A percentile compares a stretch with the other conserved stretches of the same genome.
Evolutionary conservation across 2,113 vertebrate species (phyloP).

Genomic region (Bagarius yarrelli): DNA sequence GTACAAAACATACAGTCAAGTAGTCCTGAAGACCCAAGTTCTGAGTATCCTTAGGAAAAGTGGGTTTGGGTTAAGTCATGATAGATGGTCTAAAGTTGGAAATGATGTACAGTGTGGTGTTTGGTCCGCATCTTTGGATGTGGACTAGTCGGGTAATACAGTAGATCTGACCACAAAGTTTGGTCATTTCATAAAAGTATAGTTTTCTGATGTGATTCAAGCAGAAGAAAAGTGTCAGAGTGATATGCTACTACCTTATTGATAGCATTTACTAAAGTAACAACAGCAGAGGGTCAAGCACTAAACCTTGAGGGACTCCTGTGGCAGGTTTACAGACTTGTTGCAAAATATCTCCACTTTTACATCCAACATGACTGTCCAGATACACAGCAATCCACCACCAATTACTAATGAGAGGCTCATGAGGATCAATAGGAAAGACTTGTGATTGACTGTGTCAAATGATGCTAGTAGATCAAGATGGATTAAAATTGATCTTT

Average conservation of each 20-base stretch:
- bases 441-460: not conserved
- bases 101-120: not conserved
- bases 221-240: not conserved
- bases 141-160: not conserved
- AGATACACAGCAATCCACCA: not conserved
- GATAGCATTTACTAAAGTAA: not conserved
- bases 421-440: not conserved
- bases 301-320: not conserved
- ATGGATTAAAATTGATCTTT: conserved; percentile 3
- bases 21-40: not conserved
- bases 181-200: not conserved
- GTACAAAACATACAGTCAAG: not conserved
- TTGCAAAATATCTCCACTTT: not conserved
- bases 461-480: not conserved
- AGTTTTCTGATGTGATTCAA: not conserved
- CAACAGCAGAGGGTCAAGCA: not conserved
- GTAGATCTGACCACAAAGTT: not conserved
- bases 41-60: not conserved
- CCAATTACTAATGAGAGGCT: not conserved
- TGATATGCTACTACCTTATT: not conserved
- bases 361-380: not conserved
- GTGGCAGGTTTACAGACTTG: not conserved
- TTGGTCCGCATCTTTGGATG: not conserved
- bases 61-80: not conserved
- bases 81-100: not conserved